Evolutionary conservation across 2,888 invertebrate genomes (phyloP), one percentile per base, ranked within the genome.

Genomic region (Drosophila cognata): DNA sequence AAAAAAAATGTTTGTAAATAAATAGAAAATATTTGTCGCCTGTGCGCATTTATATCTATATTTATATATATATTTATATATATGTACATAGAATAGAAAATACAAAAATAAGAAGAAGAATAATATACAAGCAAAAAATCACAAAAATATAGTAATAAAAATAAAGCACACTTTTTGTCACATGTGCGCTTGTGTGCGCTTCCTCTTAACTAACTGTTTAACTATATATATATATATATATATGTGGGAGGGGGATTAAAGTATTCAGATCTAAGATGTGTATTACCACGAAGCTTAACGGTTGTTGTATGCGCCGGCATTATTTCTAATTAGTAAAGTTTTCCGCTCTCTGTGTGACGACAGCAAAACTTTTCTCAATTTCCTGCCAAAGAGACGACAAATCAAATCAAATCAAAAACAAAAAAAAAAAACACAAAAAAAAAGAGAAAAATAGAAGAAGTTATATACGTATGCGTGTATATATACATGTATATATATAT

Each of bases 241-340:
- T 46, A 4, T 16, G 2, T 11, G 10, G 2, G 46, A 7, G 46
- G 21, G 52, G 74, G 68, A 74, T 69, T 59, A 59, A 63, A 62
- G 74, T 66, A 65, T 62, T 79, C 56, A 36, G 60, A 62, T 57
- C 79, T 70, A 58, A 46, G 31, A 66, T 65, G 68, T 61, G 68
- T 72, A 71, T 71, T 67, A 68, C 65, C 55, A 41, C 56, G 43
- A 18, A 38, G 60, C 59, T 65, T 66, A 81, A 60, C 51, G 21
- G 36, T 35, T 60, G 62, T 64, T 74, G 33, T 60, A 57, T 77
- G 74, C 75, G 83, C 70, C 68, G 67, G 83, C 85, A 88, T 87
- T 85, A 89, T 84, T 88, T 89, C 88, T 89, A 87, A 89, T 87
- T 87, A 87, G 88, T 80, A 87, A 87, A 87, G 86, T 87, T 87